Base-by-base conservation (phyloP, 2,797 vertebrate species). In the Cercopithecus diana region DNA sequence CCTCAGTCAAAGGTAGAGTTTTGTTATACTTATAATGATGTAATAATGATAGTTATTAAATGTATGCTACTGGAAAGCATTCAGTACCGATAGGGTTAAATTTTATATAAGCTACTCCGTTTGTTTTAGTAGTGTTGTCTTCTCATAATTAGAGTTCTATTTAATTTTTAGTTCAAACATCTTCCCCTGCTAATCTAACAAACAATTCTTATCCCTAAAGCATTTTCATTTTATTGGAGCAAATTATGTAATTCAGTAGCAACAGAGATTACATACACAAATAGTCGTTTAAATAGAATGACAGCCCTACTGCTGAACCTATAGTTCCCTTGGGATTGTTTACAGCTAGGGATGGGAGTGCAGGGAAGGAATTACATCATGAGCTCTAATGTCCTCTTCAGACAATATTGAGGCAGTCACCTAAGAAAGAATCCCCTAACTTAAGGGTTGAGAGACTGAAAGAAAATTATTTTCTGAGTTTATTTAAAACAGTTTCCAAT, bases 1-100 rank as follows among this genome's bases (percentile, higher is more conserved):
- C 26, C 22, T 88, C 88, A 97, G 15, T 95, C 88, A 43, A 89
- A 94, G 96, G 85, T 96, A 92, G 90, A n/a, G 10, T 61, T 43
- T 75, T 75, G 52, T 58, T 30, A 73, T 48, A 20, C 13, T 41
- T n/a, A 48, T 17, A 6, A 58, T 58, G 28, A 50, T 39, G 50
- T 58, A 58, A 82, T 12, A 82, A 41, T 20, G 5, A n/a, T 82
- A 61, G 26, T 58, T 43, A 83, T 58, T 83, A 83, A 83, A 83
- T 83, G 19, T 61, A 33, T 83, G 36, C 39, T 11, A 61, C 39
- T 61, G 41, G 28, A 83, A 83, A 22, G 41, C 15, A 33, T 22
- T 43, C 17, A 7, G 39, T 22, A 20, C 9, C 19, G 22, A 5
- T 14, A 83, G 39, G 57, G 28, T 43, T 83, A 26, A 43, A 43